Percentiles rank a stretch among this genome's conserved stretches.
Conservation (phyloP, 2,888 invertebrate species). For the Acanthosepion pharaonis region DNA sequence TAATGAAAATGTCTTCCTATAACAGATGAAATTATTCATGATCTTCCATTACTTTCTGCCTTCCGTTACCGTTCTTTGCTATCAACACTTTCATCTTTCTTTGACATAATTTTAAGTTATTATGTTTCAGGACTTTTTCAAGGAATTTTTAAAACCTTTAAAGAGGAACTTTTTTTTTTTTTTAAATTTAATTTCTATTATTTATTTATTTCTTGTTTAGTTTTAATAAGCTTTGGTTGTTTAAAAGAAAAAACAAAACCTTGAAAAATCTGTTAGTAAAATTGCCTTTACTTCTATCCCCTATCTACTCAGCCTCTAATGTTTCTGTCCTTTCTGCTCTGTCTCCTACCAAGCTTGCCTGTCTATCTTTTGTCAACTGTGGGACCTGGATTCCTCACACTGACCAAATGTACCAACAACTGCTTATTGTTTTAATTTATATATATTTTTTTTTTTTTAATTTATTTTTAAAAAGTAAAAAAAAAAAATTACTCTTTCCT, state of each 20-base stretch:
- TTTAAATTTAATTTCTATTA: too few species aligned
- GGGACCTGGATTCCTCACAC: not conserved
- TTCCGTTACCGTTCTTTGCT: not conserved
- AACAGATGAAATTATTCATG: not conserved
- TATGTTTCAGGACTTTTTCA: not conserved
- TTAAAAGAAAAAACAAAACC: not conserved
- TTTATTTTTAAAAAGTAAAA: not conserved
- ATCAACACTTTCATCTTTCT: not conserved
- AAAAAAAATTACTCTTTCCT: not conserved
- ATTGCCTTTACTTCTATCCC: not conserved
- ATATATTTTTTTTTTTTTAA: not conserved
- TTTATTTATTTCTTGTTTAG: too few species aligned
- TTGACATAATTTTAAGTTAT: not conserved
- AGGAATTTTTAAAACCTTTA: not conserved
- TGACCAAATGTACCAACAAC: not conserved
- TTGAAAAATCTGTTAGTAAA: not conserved
- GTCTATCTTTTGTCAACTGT: conserved; percentile 12
- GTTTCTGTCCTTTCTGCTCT: not conserved
- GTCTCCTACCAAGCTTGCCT: not conserved
- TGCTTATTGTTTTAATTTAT: not conserved
- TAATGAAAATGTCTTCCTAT: not conserved
- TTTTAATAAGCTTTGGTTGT: not conserved
- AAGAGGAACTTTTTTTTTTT: not conserved
- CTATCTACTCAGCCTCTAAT: not conserved
- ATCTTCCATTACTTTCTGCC: not conserved